phyloP scores from a whole-genome alignment of 2,797 vertebrate species.

The Anas bahamensis region DNA sequence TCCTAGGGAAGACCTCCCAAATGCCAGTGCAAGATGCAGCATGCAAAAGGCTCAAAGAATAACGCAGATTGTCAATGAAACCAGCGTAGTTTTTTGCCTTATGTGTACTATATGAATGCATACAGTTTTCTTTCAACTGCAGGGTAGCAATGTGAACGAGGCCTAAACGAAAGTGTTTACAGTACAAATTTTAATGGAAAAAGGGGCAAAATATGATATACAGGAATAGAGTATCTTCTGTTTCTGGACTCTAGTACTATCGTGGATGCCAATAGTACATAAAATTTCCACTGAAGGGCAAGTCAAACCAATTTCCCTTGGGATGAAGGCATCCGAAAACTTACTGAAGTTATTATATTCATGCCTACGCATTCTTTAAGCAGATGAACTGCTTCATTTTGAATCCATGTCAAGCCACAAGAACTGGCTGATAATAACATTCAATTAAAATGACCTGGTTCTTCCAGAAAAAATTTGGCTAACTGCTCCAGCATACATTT shows the following conservation, averaged over 20 bases:
- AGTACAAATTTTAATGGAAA: not conserved
- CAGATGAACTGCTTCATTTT: constrained; percentile 37
- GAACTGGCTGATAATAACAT: constrained; percentile 46
- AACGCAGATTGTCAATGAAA: not conserved
- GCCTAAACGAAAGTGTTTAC: not conserved
- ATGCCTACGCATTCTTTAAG: constrained; percentile 4
- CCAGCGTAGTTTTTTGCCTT: not conserved
- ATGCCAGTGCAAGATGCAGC: not conserved
- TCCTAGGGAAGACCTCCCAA: not conserved
- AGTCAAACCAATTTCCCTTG: constrained; percentile 48
- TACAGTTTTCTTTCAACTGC: not conserved
- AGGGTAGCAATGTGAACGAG: not conserved
- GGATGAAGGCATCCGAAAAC: constrained; percentile 24
- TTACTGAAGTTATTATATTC: not conserved
- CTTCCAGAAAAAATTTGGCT: not conserved
- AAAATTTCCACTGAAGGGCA: constrained; percentile 39
- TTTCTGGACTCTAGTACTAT: not conserved
- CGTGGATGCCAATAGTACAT: not conserved
- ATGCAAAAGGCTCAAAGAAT: not conserved
- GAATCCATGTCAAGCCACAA: constrained; percentile 49
- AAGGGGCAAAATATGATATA: not conserved
- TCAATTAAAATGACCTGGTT: constrained; percentile 29
- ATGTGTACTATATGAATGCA: not conserved
- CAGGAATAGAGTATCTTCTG: not conserved
- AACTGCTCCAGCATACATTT: constrained; percentile 1